Evolutionary conservation across 2,113 vertebrate species (phyloP).

Genomic region (Pyxicephalus adspersus): DNA sequence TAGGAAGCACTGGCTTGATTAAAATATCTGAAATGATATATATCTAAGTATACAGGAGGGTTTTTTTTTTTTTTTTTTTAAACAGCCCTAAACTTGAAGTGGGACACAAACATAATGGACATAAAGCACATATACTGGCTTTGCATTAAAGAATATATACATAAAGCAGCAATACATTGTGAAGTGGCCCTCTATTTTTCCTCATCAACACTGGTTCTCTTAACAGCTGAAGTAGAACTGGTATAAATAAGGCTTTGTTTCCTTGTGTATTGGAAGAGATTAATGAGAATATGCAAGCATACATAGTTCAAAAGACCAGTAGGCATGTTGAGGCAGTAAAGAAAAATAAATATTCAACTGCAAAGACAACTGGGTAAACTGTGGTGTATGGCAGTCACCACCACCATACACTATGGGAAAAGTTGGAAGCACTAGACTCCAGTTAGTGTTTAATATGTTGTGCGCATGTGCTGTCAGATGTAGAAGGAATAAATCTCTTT

Average conservation of each 20-base stretch:
- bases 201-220: constrained; percentile 19
- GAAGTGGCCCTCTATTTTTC: constrained; percentile 23
- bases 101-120: not conserved
- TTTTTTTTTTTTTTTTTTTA: too few species aligned
- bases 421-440: constrained; percentile 51
- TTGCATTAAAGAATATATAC: not conserved
- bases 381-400: not conserved
- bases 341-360: not conserved
- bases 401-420: constrained; percentile 1
- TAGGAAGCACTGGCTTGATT: constrained; percentile 11
- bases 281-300: constrained; percentile 15
- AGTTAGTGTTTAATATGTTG: constrained; percentile 23
- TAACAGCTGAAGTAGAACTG: constrained; percentile 43
- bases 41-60: too few species aligned
- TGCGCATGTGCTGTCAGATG: constrained; percentile 22
- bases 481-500: not conserved
- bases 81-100: not conserved
- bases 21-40: too few species aligned
- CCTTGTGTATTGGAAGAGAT: constrained; percentile 49
- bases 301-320: not conserved
- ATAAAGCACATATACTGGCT: constrained; percentile 8
- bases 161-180: constrained; percentile 18
- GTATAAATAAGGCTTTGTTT: constrained; percentile 49
- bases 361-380: not conserved
- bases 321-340: not conserved